phyloP scores from a whole-genome alignment of 1,140 invertebrate genomes.

The Phenacoccus solenopsis region DNA sequence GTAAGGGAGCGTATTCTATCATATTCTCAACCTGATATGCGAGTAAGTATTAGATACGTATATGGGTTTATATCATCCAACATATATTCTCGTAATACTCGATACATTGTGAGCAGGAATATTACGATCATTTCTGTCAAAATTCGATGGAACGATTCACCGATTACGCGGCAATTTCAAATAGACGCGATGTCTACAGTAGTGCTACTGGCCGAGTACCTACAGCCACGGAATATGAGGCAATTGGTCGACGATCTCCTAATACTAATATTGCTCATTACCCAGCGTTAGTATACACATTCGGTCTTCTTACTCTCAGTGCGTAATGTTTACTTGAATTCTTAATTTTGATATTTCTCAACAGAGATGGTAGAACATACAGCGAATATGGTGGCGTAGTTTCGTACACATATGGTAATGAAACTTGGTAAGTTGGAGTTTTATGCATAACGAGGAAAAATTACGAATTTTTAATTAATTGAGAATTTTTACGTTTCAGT shows the following conservation, averaged over 20 bases:
- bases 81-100: not conserved
- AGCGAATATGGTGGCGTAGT: not conserved
- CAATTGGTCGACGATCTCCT: not conserved
- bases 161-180: not conserved
- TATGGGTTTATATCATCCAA: not conserved
- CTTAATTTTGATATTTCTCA: not conserved
- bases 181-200: not conserved
- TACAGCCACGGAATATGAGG: not conserved
- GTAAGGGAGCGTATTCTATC: conserved; percentile 57
- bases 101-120: not conserved
- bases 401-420: not conserved
- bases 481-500: not conserved
- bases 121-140: conserved; percentile 6
- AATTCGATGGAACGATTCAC: not conserved
- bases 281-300: not conserved
- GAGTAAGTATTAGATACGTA: not conserved
- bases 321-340: not conserved
- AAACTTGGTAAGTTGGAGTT: not conserved
- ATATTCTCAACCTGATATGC: not conserved
- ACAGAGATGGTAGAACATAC: not conserved
- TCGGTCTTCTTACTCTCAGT: no score
- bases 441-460: no score
- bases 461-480: not conserved
- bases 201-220: not conserved
- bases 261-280: conserved; percentile 4